These are phyloP conservation scores for Drosophila truncata DNA, from an alignment of 1,140 invertebrate species.

Conservation along the genomic window DNA sequence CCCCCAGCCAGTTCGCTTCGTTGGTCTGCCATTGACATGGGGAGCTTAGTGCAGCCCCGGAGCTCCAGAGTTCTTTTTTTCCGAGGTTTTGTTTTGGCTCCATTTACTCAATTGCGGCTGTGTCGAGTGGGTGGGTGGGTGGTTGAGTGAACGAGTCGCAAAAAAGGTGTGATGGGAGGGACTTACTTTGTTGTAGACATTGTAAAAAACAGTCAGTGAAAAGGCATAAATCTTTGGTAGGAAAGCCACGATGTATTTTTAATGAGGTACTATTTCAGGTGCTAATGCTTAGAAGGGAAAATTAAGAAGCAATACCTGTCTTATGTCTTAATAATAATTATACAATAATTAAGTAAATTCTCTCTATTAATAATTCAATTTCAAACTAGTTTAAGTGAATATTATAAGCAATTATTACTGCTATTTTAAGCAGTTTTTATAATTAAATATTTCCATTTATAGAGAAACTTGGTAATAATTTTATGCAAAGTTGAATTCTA, in stretches of 20 bases:
- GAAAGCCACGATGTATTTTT: slow-evolving; percentile 6
- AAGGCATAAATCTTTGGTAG: slow-evolving; percentile 6
- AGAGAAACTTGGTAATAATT: background rate
- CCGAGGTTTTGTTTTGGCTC: slow-evolving; percentile 28
- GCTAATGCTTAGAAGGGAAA: background rate
- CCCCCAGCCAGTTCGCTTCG: slow-evolving; percentile 10
- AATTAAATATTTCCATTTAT: background rate
- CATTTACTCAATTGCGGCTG: slow-evolving; percentile 40
- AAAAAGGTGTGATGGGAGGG: slow-evolving; percentile 15
- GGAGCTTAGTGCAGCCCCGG: slow-evolving; percentile 25
- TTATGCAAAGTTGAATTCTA: slow-evolving; percentile 6
- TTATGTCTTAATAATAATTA: background rate
- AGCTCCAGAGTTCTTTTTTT: slow-evolving; percentile 23
- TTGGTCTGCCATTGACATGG: slow-evolving; percentile 40
- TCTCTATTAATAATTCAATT: background rate
- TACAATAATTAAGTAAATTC: background rate
- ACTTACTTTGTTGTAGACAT: slow-evolving; percentile 26
- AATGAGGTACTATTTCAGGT: slow-evolving; percentile 27
- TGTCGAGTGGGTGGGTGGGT: slow-evolving; percentile 25
- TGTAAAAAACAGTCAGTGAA: slow-evolving; percentile 16
- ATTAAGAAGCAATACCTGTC: background rate
- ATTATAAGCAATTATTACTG: background rate
- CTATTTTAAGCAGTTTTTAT: background rate
- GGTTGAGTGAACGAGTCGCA: slow-evolving; percentile 1
- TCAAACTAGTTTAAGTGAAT: slow-evolving; percentile 1